Conservation (phyloP, 2,797 vertebrate species). For the Apodemus agrarius region DNA sequence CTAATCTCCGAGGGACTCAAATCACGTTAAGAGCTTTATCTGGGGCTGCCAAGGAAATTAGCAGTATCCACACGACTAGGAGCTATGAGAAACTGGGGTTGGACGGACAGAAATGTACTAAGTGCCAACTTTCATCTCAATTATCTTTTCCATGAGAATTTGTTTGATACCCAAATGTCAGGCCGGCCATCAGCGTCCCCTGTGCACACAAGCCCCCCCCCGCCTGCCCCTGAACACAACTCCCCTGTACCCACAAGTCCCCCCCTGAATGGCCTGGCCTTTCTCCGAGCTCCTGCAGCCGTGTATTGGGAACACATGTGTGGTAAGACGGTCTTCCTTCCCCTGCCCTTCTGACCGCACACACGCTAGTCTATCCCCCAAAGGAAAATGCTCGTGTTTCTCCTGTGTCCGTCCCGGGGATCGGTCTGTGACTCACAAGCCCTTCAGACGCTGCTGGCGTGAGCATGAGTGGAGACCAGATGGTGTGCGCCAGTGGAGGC, state of each 20-base stretch:
- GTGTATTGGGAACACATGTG: not conserved
- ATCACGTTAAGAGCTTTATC: conserved; percentile 77
- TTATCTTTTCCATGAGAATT: conserved; percentile 58
- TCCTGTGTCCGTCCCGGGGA: not conserved
- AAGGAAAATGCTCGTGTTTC: not conserved
- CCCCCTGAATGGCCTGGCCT: not conserved
- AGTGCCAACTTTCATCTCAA: conserved; percentile 69
- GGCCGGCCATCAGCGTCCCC: not conserved
- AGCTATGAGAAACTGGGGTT: conserved; percentile 63
- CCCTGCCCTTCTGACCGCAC: not conserved
- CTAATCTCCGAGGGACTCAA: conserved; percentile 79
- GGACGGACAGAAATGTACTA: conserved; percentile 72
- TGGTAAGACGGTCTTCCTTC: not conserved
- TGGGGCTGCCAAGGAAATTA: conserved; percentile 78
- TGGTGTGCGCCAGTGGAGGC: too few species aligned
- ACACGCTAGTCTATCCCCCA: not conserved
- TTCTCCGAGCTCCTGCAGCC: not conserved
- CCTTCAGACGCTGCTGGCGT: not conserved
- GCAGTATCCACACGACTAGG: conserved; percentile 70
- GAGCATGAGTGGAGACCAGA: too few species aligned
- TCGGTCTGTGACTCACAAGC: not conserved
- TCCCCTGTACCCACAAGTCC: too few species aligned
- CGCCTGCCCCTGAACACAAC: too few species aligned
- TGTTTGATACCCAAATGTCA: conserved; percentile 41
- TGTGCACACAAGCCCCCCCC: not conserved